Conservation (phyloP, 2,113 vertebrate genomes). For the Scophthalmus maximus region DNA sequence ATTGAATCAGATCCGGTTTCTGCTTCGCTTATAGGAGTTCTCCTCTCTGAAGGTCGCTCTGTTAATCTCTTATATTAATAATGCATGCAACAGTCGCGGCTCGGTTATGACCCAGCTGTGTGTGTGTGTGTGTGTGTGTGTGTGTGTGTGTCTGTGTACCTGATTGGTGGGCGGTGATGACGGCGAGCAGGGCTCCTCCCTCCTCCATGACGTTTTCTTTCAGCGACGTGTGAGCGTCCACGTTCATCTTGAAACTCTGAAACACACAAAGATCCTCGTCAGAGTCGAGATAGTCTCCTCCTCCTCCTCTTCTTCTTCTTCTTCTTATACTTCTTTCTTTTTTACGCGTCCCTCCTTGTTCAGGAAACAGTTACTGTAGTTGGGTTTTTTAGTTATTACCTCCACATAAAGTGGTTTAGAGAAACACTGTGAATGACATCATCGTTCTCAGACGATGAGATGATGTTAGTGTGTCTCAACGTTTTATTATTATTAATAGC, state of each 20-base stretch:
- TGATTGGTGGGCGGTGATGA: slow-evolving; percentile 96
- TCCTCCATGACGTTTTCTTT: slow-evolving; percentile 96
- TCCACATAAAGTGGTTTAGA: too few species aligned
- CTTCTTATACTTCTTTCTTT: too few species aligned
- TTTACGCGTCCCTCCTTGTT: too few species aligned
- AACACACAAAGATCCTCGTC: slow-evolving; percentile 25
- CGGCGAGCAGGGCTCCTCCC: slow-evolving; percentile 90
- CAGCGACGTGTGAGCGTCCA: slow-evolving; percentile 90
- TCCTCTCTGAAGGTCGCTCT: slow-evolving; percentile 93
- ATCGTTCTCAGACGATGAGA: too few species aligned
- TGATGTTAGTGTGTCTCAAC: too few species aligned
- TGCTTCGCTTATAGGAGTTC: slow-evolving; percentile 49
- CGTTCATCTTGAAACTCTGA: slow-evolving; percentile 95
- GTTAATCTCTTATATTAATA: slow-evolving; percentile 99
- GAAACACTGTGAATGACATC: too few species aligned
- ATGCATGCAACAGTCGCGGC: slow-evolving; percentile 89
- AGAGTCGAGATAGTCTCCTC: too few species aligned
- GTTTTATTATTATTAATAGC: too few species aligned
- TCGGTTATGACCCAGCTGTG: slow-evolving; percentile 82
- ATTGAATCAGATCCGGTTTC: neutral
- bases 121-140: slow-evolving; percentile 45
- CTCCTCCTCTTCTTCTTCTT: too few species aligned
- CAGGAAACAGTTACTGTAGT: too few species aligned
- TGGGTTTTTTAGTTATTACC: too few species aligned
- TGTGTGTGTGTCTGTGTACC: slow-evolving; percentile 79